Evolutionary conservation across 2,888 invertebrate genomes (phyloP).

Genomic region (Seira sanloemensis): DNA sequence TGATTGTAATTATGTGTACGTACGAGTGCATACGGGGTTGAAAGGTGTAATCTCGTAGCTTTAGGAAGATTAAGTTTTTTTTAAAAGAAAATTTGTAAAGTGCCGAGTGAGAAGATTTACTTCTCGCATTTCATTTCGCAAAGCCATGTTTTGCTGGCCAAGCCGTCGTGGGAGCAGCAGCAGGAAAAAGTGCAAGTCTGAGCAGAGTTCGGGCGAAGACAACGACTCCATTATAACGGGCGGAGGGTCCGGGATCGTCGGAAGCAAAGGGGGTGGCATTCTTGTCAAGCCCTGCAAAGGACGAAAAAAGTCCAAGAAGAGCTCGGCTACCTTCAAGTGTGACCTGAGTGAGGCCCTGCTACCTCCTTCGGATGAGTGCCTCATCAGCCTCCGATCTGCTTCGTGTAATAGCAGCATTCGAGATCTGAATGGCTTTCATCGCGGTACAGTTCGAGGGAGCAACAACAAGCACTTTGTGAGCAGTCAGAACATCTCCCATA

Average conservation of each 20-base stretch:
- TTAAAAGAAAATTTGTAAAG: no score
- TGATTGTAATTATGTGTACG: no score
- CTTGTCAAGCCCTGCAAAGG: constrained; percentile 46
- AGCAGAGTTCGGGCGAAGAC: constrained; percentile 21
- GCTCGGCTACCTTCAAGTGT: constrained; percentile 64
- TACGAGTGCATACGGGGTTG: no score
- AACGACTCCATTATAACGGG: constrained; percentile 16
- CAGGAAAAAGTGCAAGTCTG: constrained; percentile 59
- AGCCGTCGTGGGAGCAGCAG: constrained; percentile 60
- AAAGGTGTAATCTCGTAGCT: no score
- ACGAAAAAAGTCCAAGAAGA: constrained; percentile 4
- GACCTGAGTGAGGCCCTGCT: constrained; percentile 69
- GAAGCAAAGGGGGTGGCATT: constrained; percentile 39
- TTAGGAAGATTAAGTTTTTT: no score
- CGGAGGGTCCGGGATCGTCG: constrained; percentile 29
- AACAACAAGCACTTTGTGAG: constrained; percentile 42
- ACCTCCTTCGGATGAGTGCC: constrained; percentile 61
- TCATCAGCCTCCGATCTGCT: constrained; percentile 56
- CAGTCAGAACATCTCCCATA: constrained; percentile 15
- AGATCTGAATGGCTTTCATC: constrained; percentile 41
- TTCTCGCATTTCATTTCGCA: no score
- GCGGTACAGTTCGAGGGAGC: constrained; percentile 21
- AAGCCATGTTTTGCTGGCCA: constrained; percentile 70
- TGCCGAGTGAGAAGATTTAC: no score
- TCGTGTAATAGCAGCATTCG: constrained; percentile 62